Base-by-base conservation (phyloP, 2,888 invertebrate genomes). In the Ophion slaviceki region DNA sequence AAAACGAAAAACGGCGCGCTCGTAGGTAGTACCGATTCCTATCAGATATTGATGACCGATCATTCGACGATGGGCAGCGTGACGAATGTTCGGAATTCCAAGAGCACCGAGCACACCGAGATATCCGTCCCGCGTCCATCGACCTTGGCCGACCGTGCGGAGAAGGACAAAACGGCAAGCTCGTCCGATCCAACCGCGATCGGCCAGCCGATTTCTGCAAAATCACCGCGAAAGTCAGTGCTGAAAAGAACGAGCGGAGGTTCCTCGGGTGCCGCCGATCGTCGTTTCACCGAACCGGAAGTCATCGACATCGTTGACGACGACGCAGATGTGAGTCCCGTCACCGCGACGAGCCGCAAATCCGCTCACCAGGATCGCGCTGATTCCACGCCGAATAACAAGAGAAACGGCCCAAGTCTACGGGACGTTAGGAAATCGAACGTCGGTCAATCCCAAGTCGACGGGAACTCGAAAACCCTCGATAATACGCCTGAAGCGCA, bases 231-330 rank as follows among this genome's bases (percentile, higher is more conserved):
- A 28, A 8, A 24, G 14, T 10, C 64, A 11, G 57, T 71, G 7
- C 24, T 7, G 45, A 28, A 64, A 40, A 45, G 7, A 2, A 36
- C 24, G 36, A 24, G 11, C 10, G 66, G 17, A 64, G 7, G 20
- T 40, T 24, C 24, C 40, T 66, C 57, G 28, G 45, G 3, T 32
- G 8, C 59, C 2, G 28, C 4, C 53, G 17, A 53, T 36, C 66
- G 32, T 14, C 66, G 66, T 36, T 36, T 4, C 1, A 2, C n/a
- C 14, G 28, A 28, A 14, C 86, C 83, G 36, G 82, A 86, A 24
- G 53, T 86, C 2, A 85, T 85, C n/a, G 85, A 85, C 4, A 71
- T 85, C 14, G 4, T 67, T 20, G 85, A 82, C 5, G 85, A 85
- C 4, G 82, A 67, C 11, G 40, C 68, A 40, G 64, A 24, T 14